A percentile compares a stretch with the other conserved stretches of the same genome.
Evolutionary conservation across 2,113 vertebrate species (phyloP).

Genomic region (Pao palembangensis): DNA sequence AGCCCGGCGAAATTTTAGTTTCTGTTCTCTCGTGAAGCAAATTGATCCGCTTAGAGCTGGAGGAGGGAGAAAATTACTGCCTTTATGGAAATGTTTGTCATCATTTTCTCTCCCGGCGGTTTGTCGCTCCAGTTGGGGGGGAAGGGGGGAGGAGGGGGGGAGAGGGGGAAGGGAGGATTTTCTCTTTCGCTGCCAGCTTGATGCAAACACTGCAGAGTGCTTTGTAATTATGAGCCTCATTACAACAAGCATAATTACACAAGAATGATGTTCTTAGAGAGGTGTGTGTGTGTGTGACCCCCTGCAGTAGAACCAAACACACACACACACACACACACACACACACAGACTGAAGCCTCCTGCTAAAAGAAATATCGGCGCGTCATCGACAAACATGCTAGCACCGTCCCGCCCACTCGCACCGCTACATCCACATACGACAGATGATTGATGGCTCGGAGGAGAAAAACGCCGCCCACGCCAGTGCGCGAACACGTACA

Average conservation of each 20-base stretch:
- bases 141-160: slow-evolving; percentile 2
- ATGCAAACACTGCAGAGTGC: too few relatives aligned
- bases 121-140: slow-evolving; percentile 19
- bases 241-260: too few relatives aligned
- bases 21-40: slow-evolving; percentile 23
- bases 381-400: slow-evolving; percentile 18
- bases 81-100: slow-evolving; percentile 39
- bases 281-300: not conserved
- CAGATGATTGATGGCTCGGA: slow-evolving; percentile 12
- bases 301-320: not conserved
- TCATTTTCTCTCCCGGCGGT: slow-evolving; percentile 14
- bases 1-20: slow-evolving; percentile 9
- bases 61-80: slow-evolving; percentile 24
- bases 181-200: too few relatives aligned
- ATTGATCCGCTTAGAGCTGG: slow-evolving; percentile 42
- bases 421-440: slow-evolving; percentile 1
- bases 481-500: slow-evolving; percentile 14
- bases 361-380: slow-evolving; percentile 49
- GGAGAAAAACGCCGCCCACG: slow-evolving; percentile 8
- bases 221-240: too few relatives aligned
- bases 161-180: slow-evolving; percentile 1
- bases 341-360: slow-evolving; percentile 9
- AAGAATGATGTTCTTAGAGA: too few relatives aligned
- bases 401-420: slow-evolving; percentile 7
- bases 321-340: slow-evolving; percentile 10